Evolutionary conservation across 2,113 vertebrate genomes (phyloP).

Genomic region (Hippocampus abdominalis): DNA sequence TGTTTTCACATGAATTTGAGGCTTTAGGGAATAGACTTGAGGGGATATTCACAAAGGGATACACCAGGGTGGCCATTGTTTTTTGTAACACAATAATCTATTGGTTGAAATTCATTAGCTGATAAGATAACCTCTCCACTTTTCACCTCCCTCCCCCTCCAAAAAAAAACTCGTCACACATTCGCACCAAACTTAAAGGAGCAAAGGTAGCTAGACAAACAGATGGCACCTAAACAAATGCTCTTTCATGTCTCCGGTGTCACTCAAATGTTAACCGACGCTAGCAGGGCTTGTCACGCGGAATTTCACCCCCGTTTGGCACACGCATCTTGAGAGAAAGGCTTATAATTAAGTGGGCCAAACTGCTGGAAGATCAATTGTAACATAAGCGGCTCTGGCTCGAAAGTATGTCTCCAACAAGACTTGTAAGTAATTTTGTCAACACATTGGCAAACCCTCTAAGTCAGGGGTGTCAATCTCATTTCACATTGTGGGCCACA

Average conservation of each 20-base stretch:
- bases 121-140: background rate
- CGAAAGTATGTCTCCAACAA: background rate
- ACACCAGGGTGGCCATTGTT: slow-evolving; percentile 12
- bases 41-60: slow-evolving; percentile 10
- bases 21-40: slow-evolving; percentile 18
- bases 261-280: slow-evolving; percentile 21
- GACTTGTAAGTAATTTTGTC: too few relatives aligned
- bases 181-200: slow-evolving; percentile 9
- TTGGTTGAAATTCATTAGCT: slow-evolving; percentile 17
- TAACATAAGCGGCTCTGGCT: too few relatives aligned
- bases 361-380: background rate
- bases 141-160: too few relatives aligned
- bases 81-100: slow-evolving; percentile 28
- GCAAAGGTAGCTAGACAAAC: slow-evolving; percentile 29
- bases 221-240: slow-evolving; percentile 19
- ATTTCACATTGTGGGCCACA: too few relatives aligned
- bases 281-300: background rate
- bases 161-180: background rate
- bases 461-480: too few relatives aligned
- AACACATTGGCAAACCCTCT: too few relatives aligned
- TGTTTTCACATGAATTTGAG: slow-evolving; percentile 28
- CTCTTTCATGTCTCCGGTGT: slow-evolving; percentile 15
- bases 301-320: background rate
- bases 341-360: background rate
- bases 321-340: background rate